These are phyloP conservation scores for Melanerpes aurifrons DNA, from an alignment of 2,113 vertebrate species.

Conservation along the genomic window DNA sequence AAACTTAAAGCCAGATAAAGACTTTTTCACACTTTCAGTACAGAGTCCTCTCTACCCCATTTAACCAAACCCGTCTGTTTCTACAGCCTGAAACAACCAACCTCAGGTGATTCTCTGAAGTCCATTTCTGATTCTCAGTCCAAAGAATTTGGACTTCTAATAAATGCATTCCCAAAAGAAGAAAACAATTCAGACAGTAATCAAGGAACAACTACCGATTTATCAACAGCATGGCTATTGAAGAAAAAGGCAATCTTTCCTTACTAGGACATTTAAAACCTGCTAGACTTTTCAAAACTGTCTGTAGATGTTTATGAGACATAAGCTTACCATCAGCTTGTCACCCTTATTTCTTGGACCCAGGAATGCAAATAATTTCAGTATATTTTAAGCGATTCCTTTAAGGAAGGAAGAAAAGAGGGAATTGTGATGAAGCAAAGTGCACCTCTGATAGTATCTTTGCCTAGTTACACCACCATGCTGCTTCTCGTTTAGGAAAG, in stretches of 20 bases:
- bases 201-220: background rate
- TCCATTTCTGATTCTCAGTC: background rate
- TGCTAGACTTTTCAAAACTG: background rate
- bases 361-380: background rate
- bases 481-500: background rate
- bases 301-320: background rate
- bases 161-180: background rate
- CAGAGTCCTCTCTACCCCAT: background rate
- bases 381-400: background rate
- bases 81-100: background rate
- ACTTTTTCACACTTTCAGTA: background rate
- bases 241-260: background rate
- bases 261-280: background rate
- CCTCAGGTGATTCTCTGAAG: background rate
- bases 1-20: constrained; percentile 39
- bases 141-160: background rate
- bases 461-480: background rate
- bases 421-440: background rate
- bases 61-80: background rate
- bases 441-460: background rate
- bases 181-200: background rate
- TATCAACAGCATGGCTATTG: background rate
- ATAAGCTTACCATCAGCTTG: background rate
- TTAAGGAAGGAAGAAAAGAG: background rate
- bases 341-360: background rate